Evolutionary conservation across 2,797 vertebrate species (phyloP).

Genomic region (Alca torda): DNA sequence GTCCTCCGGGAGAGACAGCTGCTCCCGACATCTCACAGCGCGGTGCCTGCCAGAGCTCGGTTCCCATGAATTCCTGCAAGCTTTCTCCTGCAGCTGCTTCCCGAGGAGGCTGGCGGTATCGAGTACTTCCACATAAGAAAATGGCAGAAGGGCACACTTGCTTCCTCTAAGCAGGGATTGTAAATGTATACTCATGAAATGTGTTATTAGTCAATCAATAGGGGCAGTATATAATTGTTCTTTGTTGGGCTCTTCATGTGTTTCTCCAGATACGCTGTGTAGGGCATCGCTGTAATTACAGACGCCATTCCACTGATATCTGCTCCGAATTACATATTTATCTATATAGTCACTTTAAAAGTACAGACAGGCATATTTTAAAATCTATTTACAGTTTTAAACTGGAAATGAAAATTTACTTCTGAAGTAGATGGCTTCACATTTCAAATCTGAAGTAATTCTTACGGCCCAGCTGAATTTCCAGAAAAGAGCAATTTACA

Average conservation of each 20-base stretch:
- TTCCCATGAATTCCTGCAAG: slow-evolving; percentile 42
- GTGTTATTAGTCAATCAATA: background rate
- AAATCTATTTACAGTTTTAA: background rate
- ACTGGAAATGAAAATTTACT: background rate
- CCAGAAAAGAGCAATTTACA: background rate
- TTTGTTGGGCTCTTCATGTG: background rate
- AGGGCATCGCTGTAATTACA: background rate
- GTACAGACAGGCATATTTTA: background rate
- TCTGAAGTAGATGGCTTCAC: background rate
- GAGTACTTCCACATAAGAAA: background rate
- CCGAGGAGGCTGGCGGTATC: background rate
- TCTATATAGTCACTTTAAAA: background rate
- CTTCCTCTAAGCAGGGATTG: background rate
- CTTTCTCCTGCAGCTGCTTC: slow-evolving; percentile 46
- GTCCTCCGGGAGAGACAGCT: slow-evolving; percentile 33
- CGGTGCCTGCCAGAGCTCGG: background rate
- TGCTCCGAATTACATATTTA: background rate
- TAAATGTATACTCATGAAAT: slow-evolving; percentile 35
- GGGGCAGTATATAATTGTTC: background rate
- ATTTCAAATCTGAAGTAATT: background rate
- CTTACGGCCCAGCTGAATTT: background rate
- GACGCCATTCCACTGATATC: background rate
- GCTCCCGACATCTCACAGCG: background rate
- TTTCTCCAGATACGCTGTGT: accelerated
- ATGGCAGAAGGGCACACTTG: background rate